phyloP scores from a whole-genome alignment of 1,140 invertebrate genomes.

The Zaprionus nigranus region DNA sequence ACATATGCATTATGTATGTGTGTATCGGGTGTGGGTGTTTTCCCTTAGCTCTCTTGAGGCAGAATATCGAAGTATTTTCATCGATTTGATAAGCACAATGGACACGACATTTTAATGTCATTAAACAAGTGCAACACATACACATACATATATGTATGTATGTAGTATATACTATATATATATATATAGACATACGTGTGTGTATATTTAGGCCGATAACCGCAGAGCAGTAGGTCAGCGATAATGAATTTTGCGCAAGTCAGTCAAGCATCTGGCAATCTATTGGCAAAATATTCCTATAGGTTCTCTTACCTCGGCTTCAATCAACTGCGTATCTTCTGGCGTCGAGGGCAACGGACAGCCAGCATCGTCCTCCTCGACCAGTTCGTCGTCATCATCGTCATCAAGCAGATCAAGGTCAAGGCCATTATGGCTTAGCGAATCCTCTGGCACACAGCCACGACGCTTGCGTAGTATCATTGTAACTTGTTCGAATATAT shows the following conservation, averaged over 20 bases:
- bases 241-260: constrained; percentile 50
- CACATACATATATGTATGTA: neutral
- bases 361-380: constrained; percentile 91
- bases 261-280: constrained; percentile 11
- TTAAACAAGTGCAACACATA: constrained; percentile 10
- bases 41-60: neutral
- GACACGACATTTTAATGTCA: constrained; percentile 54
- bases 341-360: constrained; percentile 94
- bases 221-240: constrained; percentile 49
- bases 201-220: constrained; percentile 39
- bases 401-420: constrained; percentile 72
- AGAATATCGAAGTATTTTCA: constrained; percentile 14
- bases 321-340: constrained; percentile 92
- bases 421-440: constrained; percentile 64
- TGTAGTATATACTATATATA: neutral
- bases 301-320: constrained; percentile 87
- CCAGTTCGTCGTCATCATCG: constrained; percentile 84
- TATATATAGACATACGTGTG: no score
- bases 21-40: neutral
- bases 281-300: constrained; percentile 1
- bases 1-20: neutral
- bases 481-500: constrained; percentile 79
- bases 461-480: constrained; percentile 82
- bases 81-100: constrained; percentile 45
- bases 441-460: constrained; percentile 75